phyloP scores from a whole-genome alignment of 1,140 invertebrate species.

The Caligus rogercresseyi region DNA sequence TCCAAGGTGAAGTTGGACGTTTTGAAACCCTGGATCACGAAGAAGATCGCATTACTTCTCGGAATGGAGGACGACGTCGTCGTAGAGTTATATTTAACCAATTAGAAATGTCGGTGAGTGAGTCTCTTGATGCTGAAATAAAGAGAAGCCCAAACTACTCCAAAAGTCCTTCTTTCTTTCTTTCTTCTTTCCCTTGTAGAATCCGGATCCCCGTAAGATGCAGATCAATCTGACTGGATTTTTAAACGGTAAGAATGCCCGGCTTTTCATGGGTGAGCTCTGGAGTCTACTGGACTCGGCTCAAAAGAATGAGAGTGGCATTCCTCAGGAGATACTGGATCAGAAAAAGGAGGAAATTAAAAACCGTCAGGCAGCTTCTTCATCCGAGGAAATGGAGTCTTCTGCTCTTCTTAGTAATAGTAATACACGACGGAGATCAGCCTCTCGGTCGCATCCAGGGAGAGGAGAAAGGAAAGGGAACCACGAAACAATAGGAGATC shows the following conservation, averaged over 20 bases:
- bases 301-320: slow-evolving; percentile 80
- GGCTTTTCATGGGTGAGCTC: slow-evolving; percentile 88
- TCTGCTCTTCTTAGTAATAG: no score
- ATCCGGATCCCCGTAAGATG: slow-evolving; percentile 92
- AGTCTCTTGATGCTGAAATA: slow-evolving; percentile 14
- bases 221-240: slow-evolving; percentile 99
- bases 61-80: slow-evolving; percentile 96
- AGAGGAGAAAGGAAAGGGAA: slow-evolving; percentile 14
- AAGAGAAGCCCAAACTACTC: background rate
- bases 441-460: background rate
- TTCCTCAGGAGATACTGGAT: slow-evolving; percentile 77
- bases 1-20: slow-evolving; percentile 92
- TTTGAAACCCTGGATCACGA: slow-evolving; percentile 95
- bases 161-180: background rate
- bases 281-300: slow-evolving; percentile 89
- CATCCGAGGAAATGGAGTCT: background rate
- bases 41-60: slow-evolving; percentile 82
- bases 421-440: background rate
- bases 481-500: slow-evolving; percentile 24
- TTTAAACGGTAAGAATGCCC: slow-evolving; percentile 89
- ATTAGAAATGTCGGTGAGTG: slow-evolving; percentile 80
- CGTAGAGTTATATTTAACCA: slow-evolving; percentile 96
- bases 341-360: slow-evolving; percentile 93
- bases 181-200: slow-evolving; percentile 30
- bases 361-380: slow-evolving; percentile 30